Conservation (phyloP, 2,888 invertebrate species). For the Podabrus alpinus region DNA sequence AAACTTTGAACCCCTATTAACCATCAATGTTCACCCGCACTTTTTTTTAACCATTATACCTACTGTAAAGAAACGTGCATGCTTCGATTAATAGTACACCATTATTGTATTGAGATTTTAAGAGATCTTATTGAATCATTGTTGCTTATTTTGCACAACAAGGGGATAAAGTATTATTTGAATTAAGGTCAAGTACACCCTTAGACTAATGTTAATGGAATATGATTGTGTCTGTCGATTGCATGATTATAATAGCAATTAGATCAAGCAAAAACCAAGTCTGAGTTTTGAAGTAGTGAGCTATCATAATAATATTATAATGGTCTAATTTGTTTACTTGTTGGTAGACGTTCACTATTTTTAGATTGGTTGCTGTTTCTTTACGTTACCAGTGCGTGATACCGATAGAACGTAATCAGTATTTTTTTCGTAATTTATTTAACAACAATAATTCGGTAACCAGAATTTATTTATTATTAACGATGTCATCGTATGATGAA, state of each 20-base stretch:
- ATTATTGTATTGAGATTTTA: constrained; percentile 27
- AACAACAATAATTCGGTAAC: neutral
- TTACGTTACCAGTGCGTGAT: neutral
- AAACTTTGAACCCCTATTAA: constrained; percentile 20
- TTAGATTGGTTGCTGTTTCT: neutral
- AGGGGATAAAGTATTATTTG: constrained; percentile 21
- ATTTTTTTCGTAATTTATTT: neutral
- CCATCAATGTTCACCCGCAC: constrained; percentile 25
- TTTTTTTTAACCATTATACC: constrained; percentile 34
- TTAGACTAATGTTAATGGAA: neutral
- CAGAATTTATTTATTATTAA: too few species aligned
- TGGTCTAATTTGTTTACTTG: neutral
- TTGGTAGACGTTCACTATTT: neutral
- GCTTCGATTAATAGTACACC: constrained; percentile 34
- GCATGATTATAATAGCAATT: neutral
- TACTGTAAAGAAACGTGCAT: constrained; percentile 33
- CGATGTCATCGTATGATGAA: too few species aligned
- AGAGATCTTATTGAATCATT: constrained; percentile 25
- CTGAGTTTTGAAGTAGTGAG: neutral
- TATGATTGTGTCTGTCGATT: neutral
- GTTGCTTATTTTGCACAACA: constrained; percentile 29
- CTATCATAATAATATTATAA: neutral
- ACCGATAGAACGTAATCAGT: neutral
- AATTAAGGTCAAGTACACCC: constrained; percentile 13
- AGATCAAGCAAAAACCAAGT: neutral